Evolutionary conservation across 2,113 vertebrate genomes (phyloP).

Genomic region (Rhagologus leucostigma): DNA sequence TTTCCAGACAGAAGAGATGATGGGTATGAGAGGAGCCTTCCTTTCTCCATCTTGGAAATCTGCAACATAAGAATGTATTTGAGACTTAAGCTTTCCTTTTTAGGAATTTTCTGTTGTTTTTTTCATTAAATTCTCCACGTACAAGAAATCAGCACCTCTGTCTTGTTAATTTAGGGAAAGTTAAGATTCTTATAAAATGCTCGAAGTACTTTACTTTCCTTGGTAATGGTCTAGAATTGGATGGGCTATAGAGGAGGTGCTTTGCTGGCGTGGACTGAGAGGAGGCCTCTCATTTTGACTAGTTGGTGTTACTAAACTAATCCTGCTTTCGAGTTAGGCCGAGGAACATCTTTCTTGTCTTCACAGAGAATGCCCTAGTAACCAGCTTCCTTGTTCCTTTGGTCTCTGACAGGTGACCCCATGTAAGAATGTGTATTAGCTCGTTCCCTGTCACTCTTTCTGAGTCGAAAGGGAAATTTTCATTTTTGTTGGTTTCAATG

Average conservation of each 20-base stretch:
- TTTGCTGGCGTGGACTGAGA: neutral
- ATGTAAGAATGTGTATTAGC: neutral
- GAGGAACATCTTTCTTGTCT: neutral
- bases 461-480: neutral
- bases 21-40: neutral
- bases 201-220: fast-evolving
- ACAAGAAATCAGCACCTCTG: neutral
- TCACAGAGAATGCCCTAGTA: neutral
- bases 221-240: neutral
- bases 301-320: neutral
- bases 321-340: fast-evolving
- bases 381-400: neutral
- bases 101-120: neutral
- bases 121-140: neutral
- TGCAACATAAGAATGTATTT: neutral
- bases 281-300: neutral
- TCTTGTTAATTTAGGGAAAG: neutral
- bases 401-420: neutral
- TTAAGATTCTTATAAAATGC: neutral
- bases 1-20: neutral
- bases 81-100: neutral
- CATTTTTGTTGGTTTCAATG: neutral
- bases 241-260: neutral
- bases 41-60: neutral
- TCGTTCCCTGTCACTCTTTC: neutral